Conservation (phyloP, 1,140 invertebrate species). For the Macrotrachela quadricornifera region DNA sequence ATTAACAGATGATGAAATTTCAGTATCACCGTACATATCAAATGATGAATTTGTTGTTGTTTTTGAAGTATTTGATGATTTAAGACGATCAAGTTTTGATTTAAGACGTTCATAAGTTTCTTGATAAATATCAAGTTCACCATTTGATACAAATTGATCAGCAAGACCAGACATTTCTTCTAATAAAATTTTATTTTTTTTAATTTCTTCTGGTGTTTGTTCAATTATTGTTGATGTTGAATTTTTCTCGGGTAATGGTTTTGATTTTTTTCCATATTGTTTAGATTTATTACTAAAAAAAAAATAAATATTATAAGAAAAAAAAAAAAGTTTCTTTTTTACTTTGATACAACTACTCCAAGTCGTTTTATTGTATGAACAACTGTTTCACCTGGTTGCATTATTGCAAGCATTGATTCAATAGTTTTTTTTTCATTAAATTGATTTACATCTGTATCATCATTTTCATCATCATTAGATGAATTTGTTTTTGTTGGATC, state of each 20-base stretch:
- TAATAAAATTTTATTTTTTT: too few relatives aligned
- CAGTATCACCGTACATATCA: conserved; percentile 64
- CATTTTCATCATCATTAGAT: conserved; percentile 11
- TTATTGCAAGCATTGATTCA: conserved; percentile 50
- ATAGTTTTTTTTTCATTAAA: conserved; percentile 39
- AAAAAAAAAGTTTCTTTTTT: too few relatives aligned
- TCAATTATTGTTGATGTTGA: conserved; percentile 15
- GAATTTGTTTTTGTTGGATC: too few relatives aligned
- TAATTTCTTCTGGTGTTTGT: conserved; percentile 35
- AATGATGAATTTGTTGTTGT: conserved; percentile 43
- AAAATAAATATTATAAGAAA: too few relatives aligned
- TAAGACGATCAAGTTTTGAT: conserved; percentile 13
- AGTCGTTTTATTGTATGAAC: conserved; percentile 56
- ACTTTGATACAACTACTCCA: conserved; percentile 28
- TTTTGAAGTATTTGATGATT: conserved; percentile 11
- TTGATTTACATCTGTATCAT: conserved; percentile 27
- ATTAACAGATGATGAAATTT: conserved; percentile 41
- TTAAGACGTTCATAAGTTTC: conserved; percentile 56
- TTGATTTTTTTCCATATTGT: too few relatives aligned
- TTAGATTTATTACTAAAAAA: too few relatives aligned
- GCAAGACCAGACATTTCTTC: conserved; percentile 62
- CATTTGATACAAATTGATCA: conserved; percentile 56
- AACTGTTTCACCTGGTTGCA: conserved; percentile 65
- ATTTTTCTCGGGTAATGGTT: too few relatives aligned
- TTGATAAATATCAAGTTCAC: conserved; percentile 86